phyloP scores from a whole-genome alignment of 2,888 invertebrate genomes.

The Meandrusa payeni region DNA sequence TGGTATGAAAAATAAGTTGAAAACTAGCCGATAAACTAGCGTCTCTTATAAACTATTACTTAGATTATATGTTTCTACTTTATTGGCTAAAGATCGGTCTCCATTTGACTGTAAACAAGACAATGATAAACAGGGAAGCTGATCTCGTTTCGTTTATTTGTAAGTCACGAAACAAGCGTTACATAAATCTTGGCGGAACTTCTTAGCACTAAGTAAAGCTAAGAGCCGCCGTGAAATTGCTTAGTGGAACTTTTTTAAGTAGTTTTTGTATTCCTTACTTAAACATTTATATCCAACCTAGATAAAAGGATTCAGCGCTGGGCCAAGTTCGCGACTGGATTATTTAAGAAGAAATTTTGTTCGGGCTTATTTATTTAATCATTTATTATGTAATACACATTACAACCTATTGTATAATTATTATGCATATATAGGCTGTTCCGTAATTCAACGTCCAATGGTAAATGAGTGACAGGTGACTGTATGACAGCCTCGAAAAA shows the following conservation, averaged over 20 bases:
- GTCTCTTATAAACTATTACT: no score
- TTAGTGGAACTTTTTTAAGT: constrained; percentile 17
- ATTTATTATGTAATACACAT: no score
- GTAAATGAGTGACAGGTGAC: no score
- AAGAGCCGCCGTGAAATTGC: constrained; percentile 18
- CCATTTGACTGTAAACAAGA: not conserved
- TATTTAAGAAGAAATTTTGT: not conserved
- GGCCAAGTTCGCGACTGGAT: constrained; percentile 1
- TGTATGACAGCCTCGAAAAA: no score
- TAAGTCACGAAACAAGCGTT: constrained; percentile 16
- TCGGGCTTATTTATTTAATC: no score
- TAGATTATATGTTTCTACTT: no score
- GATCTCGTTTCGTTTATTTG: constrained; percentile 17
- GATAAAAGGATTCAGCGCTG: constrained; percentile 10
- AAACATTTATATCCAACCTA: constrained; percentile 7
- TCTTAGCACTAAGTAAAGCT: constrained; percentile 16
- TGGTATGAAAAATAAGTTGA: no score
- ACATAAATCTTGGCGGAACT: constrained; percentile 12
- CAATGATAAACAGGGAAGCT: not conserved
- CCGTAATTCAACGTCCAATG: no score
- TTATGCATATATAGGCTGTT: no score
- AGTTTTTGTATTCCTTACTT: constrained; percentile 21
- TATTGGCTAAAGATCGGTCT: no score
- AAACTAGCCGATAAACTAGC: no score
- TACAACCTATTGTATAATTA: no score